Evolutionary conservation across 2,797 vertebrate species (phyloP).

Genomic region (Sebastes diploproa): DNA sequence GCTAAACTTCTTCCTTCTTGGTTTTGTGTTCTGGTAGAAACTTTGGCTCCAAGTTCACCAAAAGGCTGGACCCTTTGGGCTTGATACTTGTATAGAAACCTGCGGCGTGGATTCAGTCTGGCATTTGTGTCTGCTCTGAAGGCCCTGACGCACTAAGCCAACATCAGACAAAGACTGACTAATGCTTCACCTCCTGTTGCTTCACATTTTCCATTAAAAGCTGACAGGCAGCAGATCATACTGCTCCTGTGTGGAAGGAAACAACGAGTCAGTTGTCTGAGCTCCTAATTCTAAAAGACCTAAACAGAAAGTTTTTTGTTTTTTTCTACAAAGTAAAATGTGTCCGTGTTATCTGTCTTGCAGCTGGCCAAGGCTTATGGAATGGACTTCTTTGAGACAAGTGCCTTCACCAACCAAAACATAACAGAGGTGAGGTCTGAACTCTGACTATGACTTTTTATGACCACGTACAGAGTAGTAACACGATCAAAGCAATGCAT

Average conservation of each 20-base stretch:
- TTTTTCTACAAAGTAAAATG: not conserved
- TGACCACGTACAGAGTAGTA: not conserved
- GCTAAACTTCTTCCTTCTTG: not conserved
- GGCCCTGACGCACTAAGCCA: not conserved
- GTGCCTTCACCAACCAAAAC: constrained; percentile 96
- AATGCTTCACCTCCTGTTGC: not conserved
- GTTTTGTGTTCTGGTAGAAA: no score
- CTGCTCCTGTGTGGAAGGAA: constrained; percentile 4
- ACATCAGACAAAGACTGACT: constrained; percentile 1
- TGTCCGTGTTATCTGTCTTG: constrained; percentile 23
- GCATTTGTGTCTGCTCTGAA: not conserved
- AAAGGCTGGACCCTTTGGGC: not conserved
- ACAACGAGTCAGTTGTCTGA: not conserved
- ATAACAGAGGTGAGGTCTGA: constrained; percentile 90
- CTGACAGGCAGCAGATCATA: not conserved
- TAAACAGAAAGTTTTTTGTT: not conserved
- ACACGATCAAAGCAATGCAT: not conserved
- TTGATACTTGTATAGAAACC: not conserved
- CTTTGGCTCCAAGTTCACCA: no score
- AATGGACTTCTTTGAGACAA: constrained; percentile 98
- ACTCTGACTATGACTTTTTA: not conserved
- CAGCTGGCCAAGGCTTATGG: constrained; percentile 95
- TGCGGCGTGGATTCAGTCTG: not conserved
- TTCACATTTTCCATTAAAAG: constrained; percentile 11
- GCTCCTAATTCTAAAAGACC: not conserved